Conservation (phyloP, 2,888 invertebrate species). For the Abrostola triplasia region DNA sequence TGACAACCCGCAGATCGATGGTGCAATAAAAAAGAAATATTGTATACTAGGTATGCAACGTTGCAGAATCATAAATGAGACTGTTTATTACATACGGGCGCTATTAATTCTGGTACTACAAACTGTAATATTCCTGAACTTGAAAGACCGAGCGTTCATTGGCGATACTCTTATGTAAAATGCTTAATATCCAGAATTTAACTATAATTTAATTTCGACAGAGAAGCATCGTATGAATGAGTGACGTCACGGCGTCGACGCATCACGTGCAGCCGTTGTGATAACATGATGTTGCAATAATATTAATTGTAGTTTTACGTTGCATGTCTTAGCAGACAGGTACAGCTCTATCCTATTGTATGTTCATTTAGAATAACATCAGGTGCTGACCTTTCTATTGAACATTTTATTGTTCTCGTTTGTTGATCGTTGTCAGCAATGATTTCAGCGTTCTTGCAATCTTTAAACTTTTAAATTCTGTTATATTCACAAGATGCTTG, state of each 20-base stretch:
- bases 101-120: too few relatives aligned
- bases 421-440: conserved; percentile 19
- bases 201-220: neutral
- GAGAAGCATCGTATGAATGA: conserved; percentile 18
- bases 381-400: conserved; percentile 32
- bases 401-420: conserved; percentile 27
- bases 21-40: conserved; percentile 1
- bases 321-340: conserved; percentile 32
- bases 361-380: conserved; percentile 33
- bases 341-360: conserved; percentile 21
- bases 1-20: conserved; percentile 25
- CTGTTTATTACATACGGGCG: too few relatives aligned
- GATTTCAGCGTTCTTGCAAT: conserved; percentile 2
- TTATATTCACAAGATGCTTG: conserved; percentile 2
- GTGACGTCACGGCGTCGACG: conserved; percentile 16
- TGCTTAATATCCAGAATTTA: too few relatives aligned
- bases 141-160: too few relatives aligned
- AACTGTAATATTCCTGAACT: too few relatives aligned
- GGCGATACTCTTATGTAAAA: too few relatives aligned
- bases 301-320: conserved; percentile 35
- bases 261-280: conserved; percentile 51
- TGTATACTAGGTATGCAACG: too few relatives aligned
- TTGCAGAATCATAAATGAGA: too few relatives aligned
- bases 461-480: conserved; percentile 2
- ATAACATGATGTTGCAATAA: conserved; percentile 24